Conservation (phyloP, 2,797 vertebrate species). For the Poecilia gillii region DNA sequence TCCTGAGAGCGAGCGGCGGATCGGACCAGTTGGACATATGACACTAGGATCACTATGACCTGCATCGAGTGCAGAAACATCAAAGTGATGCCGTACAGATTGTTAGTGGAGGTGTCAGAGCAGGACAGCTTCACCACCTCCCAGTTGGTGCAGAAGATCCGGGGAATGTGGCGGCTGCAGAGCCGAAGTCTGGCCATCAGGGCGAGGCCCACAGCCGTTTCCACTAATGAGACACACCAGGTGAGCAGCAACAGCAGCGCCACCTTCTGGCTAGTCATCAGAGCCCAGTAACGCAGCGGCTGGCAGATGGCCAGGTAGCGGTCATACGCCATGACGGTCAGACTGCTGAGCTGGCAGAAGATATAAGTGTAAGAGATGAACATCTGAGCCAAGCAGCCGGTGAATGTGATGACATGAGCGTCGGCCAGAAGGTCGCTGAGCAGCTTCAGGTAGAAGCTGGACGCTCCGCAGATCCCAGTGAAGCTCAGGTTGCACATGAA, state of each 20-base stretch:
- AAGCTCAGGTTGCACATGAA: conserved; percentile 71
- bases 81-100: conserved; percentile 58
- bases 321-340: conserved; percentile 76
- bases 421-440: conserved; percentile 62
- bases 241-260: conserved; percentile 59
- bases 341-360: conserved; percentile 61
- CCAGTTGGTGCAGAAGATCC: conserved; percentile 77
- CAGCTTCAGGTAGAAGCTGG: conserved; percentile 71
- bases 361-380: conserved; percentile 49
- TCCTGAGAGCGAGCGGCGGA: conserved; percentile 45
- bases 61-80: conserved; percentile 43
- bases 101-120: conserved; percentile 51
- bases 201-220: background rate
- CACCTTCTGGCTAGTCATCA: conserved; percentile 61
- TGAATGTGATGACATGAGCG: conserved; percentile 49
- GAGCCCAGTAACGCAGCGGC: conserved; percentile 62
- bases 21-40: conserved; percentile 65
- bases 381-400: conserved; percentile 65
- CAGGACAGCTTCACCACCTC: conserved; percentile 76
- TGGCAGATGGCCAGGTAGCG: conserved; percentile 75
- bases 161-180: conserved; percentile 55
- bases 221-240: conserved; percentile 61
- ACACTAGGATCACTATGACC: conserved; percentile 59
- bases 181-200: conserved; percentile 56
- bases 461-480: conserved; percentile 61